Evolutionary conservation across 1,140 invertebrate genomes (phyloP), one percentile per base, ranked within the genome.

Genomic region (Drosophila littoralis): DNA sequence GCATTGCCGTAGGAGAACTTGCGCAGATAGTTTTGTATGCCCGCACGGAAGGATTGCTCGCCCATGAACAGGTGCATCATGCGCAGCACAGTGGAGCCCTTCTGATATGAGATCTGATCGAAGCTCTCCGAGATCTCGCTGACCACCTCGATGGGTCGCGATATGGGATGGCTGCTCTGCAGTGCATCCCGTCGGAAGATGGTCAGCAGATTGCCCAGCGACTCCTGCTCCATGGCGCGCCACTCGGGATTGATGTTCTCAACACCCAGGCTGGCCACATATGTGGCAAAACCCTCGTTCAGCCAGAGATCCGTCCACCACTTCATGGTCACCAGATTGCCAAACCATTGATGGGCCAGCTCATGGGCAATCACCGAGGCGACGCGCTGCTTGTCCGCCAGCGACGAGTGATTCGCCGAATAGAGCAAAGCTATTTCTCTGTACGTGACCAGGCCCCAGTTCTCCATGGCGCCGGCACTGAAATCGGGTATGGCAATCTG

Each of bases 21-120:
- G 32, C 93, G 93, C 15, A 96, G 90, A 91, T 96, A 97, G 54
- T 94, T 94, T 66, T 91, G 80, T 38, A 98, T 93, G 35, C 97
- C 97, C 9, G 93, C 90, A 15, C 94, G 93, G 91, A 96, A 97
- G 3, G 95, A 95, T 4, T 95, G 93, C 45, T 97, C 95, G 1
- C 96, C 96, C 4, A 98, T 93, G 93, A 98, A 97, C 88, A 95
- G 93, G 65, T 95, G 94, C 96, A 98, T 97, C 97, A 98, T 98
- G 8, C 97, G 93, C 50, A 98, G 95, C 10, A 98, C 93, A 7
- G 93, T 94, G 12, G 95, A 94, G 51, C 97, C 97, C 94, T 98
- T 98, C 61, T 94, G 94, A 91, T 98, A 98, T 0, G 97, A 97
- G 80, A 98, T 98, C 12, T 94, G 93, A 91, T 98, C 97, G 93